Conservation (phyloP, 2,888 invertebrate species). For the Gymnocheta viridis region DNA sequence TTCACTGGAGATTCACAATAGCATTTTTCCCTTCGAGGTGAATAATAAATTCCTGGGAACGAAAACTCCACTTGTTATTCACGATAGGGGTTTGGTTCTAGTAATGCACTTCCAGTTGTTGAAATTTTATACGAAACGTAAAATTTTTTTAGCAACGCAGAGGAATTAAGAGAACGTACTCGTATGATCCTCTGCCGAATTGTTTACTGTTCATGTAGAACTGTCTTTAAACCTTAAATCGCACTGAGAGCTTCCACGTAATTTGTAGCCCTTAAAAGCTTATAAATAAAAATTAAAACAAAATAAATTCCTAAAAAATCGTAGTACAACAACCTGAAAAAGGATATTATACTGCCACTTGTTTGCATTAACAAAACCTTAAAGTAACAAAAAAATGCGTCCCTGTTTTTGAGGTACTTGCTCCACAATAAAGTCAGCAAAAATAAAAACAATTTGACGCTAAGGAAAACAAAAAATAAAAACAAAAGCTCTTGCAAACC, state of each 20-base stretch:
- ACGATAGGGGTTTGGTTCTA: too few species aligned
- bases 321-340: neutral
- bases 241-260: too few species aligned
- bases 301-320: too few species aligned
- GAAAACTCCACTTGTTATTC: too few species aligned
- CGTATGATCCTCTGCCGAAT: too few species aligned
- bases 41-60: too few species aligned
- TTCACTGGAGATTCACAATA: too few species aligned
- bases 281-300: neutral
- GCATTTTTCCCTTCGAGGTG: too few species aligned
- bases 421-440: constrained; percentile 14
- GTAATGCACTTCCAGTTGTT: too few species aligned
- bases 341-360: constrained; percentile 21
- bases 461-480: constrained; percentile 4
- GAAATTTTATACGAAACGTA: too few species aligned
- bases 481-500: constrained; percentile 33
- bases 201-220: neutral
- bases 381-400: constrained; percentile 38
- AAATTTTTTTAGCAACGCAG: too few species aligned
- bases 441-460: constrained; percentile 1
- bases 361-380: constrained; percentile 1
- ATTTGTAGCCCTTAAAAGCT: neutral
- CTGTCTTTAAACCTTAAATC: neutral
- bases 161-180: too few species aligned
- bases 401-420: constrained; percentile 23